A percentile compares a stretch with the other conserved stretches of the same genome.
phyloP scores from a whole-genome alignment of 2,888 invertebrate species.

The Sinohyriopsis cumingii region DNA sequence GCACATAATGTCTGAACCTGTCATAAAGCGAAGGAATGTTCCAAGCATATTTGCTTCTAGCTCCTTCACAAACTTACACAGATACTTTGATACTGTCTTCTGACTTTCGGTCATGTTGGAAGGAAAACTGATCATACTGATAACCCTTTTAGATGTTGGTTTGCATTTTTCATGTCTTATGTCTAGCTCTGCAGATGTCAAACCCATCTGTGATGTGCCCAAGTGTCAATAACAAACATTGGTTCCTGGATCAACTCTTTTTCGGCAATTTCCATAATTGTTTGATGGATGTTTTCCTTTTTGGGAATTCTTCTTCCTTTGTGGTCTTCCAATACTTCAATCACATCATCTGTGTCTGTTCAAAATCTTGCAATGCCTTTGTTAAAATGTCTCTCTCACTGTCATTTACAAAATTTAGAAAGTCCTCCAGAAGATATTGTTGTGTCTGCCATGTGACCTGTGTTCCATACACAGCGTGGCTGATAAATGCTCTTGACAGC shows the following conservation, averaged over 20 bases:
- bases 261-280: background rate
- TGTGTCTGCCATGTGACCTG: too few relatives aligned
- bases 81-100: background rate
- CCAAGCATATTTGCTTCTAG: background rate
- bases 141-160: background rate
- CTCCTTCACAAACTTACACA: background rate
- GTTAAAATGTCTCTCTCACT: too few relatives aligned
- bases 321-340: background rate
- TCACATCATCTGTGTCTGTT: background rate
- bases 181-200: background rate
- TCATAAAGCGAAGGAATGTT: background rate
- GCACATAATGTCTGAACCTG: background rate
- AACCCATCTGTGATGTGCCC: background rate
- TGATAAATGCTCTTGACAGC: too few relatives aligned
- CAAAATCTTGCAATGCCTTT: too few relatives aligned
- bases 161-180: background rate
- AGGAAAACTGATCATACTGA: background rate
- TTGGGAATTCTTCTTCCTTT: conserved; percentile 1
- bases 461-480: too few relatives aligned
- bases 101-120: background rate
- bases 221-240: conserved; percentile 1
- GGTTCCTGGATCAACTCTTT: conserved; percentile 3
- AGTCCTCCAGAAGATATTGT: too few relatives aligned
- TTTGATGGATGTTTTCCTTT: background rate
- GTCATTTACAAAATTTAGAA: too few relatives aligned